These are phyloP conservation scores for Tetraodon nigroviridis DNA, from an alignment of 2,113 vertebrate genomes.

Conservation along the genomic window DNA sequence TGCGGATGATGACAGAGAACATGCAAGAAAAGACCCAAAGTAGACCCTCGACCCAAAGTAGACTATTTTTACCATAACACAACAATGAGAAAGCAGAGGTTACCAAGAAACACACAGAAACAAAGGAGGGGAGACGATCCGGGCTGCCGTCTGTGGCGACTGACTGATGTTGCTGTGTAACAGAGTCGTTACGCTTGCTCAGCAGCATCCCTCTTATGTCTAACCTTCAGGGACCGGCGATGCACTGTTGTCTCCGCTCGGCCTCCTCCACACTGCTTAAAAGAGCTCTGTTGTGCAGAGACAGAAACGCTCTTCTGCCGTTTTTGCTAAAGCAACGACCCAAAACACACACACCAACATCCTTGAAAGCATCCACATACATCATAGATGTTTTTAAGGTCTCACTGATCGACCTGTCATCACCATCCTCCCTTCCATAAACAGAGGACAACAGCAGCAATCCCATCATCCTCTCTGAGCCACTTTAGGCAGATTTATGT, in stretches of 20 bases:
- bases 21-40: conserved; percentile 16
- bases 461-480: conserved; percentile 15
- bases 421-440: background rate
- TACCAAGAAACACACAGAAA: conserved; percentile 20
- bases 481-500: conserved; percentile 28
- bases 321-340: too few species aligned
- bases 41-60: too few species aligned
- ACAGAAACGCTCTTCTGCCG: background rate
- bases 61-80: background rate
- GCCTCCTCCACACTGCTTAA: conserved; percentile 39
- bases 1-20: conserved; percentile 1
- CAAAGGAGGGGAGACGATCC: background rate
- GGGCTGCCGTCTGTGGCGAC: conserved; percentile 30
- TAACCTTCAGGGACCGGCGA: conserved; percentile 55
- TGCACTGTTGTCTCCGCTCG: conserved; percentile 50
- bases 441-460: background rate
- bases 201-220: conserved; percentile 59
- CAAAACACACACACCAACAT: background rate
- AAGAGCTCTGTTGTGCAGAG: conserved; percentile 8
- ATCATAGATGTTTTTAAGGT: background rate
- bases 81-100: conserved; percentile 3
- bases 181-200: conserved; percentile 60
- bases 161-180: conserved; percentile 57
- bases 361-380: background rate
- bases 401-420: background rate